Conservation (phyloP, 2,113 vertebrate species). For the Gnathonemus longibarbis region DNA sequence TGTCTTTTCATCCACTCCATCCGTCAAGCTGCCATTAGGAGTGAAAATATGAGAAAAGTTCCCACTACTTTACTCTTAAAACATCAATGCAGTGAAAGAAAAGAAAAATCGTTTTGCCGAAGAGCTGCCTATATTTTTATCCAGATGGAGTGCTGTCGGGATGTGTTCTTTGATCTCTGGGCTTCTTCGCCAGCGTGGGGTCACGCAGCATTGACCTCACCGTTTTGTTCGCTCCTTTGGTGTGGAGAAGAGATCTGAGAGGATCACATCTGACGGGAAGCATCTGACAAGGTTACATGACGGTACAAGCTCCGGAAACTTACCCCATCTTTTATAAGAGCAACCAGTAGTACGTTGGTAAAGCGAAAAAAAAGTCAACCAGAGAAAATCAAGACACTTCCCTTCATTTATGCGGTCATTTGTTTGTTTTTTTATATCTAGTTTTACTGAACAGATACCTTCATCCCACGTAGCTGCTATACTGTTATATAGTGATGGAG, state of each 20-base stretch:
- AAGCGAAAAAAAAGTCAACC: neutral
- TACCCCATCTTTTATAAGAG: neutral
- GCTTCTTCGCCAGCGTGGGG: neutral
- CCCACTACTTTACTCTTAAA: neutral
- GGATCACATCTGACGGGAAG: neutral
- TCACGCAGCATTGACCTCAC: neutral
- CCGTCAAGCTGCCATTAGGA: neutral
- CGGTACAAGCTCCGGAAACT: neutral
- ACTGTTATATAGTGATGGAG: neutral
- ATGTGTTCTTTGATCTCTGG: neutral
- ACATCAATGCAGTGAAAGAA: neutral
- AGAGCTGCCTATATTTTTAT: neutral
- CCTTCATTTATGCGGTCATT: neutral
- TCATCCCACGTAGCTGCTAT: neutral
- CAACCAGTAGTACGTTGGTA: neutral
- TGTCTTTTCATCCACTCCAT: neutral
- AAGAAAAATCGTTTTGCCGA: neutral
- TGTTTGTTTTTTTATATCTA: neutral
- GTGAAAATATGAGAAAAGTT: neutral
- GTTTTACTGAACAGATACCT: neutral
- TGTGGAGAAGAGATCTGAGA: neutral
- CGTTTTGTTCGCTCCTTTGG: neutral
- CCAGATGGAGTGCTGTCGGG: neutral
- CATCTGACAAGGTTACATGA: neutral
- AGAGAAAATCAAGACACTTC: neutral